phyloP scores from a whole-genome alignment of 1,140 invertebrate species.

The Leptonema lineaticorne region DNA sequence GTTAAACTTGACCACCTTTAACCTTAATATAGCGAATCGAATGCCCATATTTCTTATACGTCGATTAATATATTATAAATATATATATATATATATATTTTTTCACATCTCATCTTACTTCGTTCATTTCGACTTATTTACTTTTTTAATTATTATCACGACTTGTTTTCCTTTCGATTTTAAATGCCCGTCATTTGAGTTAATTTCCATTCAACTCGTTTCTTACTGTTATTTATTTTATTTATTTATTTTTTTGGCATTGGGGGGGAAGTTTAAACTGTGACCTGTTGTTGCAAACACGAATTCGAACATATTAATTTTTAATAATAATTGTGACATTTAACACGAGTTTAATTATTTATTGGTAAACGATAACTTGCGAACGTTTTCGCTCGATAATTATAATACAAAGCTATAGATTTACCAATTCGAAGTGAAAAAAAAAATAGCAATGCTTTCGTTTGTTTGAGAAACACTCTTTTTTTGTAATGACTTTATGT shows the following conservation, averaged over 20 bases:
- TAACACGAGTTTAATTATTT: neutral
- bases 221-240: too few relatives aligned
- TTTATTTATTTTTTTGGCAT: too few relatives aligned
- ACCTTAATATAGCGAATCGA: slow-evolving; percentile 10
- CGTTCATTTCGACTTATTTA: neutral
- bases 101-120: neutral
- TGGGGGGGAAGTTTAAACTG: too few relatives aligned
- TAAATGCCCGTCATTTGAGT: neutral
- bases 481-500: too few relatives aligned
- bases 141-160: slow-evolving; percentile 3
- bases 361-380: neutral
- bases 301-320: slow-evolving; percentile 11
- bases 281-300: too few relatives aligned
- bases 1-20: slow-evolving; percentile 5
- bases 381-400: neutral
- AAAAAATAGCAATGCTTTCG: neutral
- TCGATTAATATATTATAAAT: neutral
- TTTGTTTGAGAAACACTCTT: neutral
- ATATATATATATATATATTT: slow-evolving; percentile 5
- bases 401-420: neutral
- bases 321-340: neutral
- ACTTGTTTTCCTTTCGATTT: neutral
- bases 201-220: too few relatives aligned
- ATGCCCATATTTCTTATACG: neutral
- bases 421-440: neutral